Conservation (phyloP, 2,888 invertebrate genomes). For the Alentia gelatinosa region DNA sequence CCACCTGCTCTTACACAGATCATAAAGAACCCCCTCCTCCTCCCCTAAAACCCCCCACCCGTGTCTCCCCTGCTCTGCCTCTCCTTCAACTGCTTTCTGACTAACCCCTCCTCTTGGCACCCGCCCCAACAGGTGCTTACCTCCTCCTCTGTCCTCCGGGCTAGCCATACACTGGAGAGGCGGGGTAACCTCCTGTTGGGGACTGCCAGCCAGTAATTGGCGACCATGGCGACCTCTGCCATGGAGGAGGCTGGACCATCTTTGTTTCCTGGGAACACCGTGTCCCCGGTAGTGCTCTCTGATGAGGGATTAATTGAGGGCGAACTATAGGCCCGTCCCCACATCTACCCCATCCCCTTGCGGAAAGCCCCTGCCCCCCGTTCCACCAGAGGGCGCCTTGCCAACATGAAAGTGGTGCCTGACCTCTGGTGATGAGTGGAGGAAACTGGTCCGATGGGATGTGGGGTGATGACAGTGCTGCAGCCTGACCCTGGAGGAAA, state of each 20-base stretch:
- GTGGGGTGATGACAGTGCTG: background rate
- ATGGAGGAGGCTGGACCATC: background rate
- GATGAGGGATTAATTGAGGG: constrained; percentile 21
- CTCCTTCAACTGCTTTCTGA: background rate
- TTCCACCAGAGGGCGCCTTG: background rate
- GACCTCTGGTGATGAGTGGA: background rate
- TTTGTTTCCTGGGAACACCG: constrained; percentile 19
- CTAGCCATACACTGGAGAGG: background rate
- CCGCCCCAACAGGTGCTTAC: constrained; percentile 33
- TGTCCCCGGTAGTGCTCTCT: background rate
- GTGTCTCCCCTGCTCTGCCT: background rate
- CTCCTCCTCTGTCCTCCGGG: background rate
- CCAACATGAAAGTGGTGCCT: constrained; percentile 1
- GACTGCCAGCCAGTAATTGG: constrained; percentile 19
- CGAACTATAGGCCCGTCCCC: background rate
- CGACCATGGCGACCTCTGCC: background rate
- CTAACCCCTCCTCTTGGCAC: constrained; percentile 20
- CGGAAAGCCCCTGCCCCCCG: background rate
- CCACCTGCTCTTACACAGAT: background rate
- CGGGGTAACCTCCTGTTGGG: background rate
- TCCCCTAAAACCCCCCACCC: background rate
- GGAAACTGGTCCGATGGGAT: background rate
- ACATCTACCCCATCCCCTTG: no score
- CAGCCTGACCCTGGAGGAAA: background rate
- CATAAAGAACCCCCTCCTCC: background rate